These are phyloP conservation scores for Chrysaora quinquecirrha DNA, from an alignment of 30 jellyfish, hydroid and myxozoan species.

Conservation along the genomic window DNA sequence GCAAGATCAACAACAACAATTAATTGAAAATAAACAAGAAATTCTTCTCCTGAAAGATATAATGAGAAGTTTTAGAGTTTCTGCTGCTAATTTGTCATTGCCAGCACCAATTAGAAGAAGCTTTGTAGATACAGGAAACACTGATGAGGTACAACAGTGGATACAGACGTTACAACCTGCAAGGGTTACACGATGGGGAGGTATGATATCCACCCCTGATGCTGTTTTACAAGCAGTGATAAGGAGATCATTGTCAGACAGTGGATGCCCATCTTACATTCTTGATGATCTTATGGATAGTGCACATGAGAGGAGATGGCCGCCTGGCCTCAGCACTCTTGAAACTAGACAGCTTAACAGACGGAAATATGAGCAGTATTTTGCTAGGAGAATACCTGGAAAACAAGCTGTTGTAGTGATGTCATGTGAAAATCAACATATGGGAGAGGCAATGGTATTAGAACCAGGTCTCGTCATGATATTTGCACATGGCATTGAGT, in stretches of 20 bases:
- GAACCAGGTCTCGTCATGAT: conserved; percentile 99
- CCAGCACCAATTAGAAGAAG: conserved; percentile 82
- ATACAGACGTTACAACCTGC: conserved; percentile 93
- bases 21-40: conserved; percentile 84
- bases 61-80: conserved; percentile 88
- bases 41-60: conserved; percentile 81
- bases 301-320: conserved; percentile 98
- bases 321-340: conserved; percentile 96
- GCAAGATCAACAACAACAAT: conserved; percentile 87
- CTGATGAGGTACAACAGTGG: conserved; percentile 99
- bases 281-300: conserved; percentile 93
- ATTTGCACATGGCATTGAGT: conserved; percentile 98
- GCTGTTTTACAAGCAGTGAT: conserved; percentile 97
- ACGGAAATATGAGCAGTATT: conserved; percentile 94
- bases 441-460: conserved; percentile 87
- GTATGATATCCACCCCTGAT: conserved; percentile 99
- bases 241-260: conserved; percentile 90
- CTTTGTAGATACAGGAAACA: conserved; percentile 79
- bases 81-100: conserved; percentile 80
- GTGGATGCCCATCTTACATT: conserved; percentile 97
- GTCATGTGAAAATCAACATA: conserved; percentile 99
- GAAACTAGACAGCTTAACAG: conserved; percentile 96
- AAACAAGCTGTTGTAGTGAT: conserved; percentile 98
- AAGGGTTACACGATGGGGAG: conserved; percentile 99
- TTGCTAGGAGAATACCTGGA: conserved; percentile 98